Evolutionary conservation across 92 coral and sea anemone species (phyloP).

Genomic region (Diadumene lineata): DNA sequence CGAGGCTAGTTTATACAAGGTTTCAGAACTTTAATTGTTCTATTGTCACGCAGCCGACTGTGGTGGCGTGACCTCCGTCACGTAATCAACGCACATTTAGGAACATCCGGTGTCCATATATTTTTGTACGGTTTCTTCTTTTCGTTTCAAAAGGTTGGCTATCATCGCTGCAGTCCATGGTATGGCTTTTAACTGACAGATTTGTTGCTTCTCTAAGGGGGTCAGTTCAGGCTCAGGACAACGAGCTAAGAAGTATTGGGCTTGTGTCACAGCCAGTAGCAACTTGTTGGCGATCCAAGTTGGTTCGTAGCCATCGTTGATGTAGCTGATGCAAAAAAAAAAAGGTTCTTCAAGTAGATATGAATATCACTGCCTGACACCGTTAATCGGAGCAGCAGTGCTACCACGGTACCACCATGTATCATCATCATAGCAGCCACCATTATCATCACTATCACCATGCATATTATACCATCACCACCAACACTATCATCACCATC

Average conservation of each 20-base stretch:
- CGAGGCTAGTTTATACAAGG: no score
- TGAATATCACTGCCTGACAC: no score
- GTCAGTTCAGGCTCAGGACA: slow-evolving; percentile 22
- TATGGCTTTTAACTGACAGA: slow-evolving; percentile 16
- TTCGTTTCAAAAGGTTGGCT: background rate
- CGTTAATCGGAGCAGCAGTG: no score
- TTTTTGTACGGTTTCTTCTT: background rate
- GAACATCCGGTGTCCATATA: background rate
- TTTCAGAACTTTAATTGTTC: no score
- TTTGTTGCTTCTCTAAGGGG: background rate
- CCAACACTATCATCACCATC: no score
- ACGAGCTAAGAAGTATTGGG: background rate
- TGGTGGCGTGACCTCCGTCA: background rate
- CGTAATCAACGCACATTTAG: background rate
- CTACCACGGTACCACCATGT: no score
- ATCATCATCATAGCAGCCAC: no score
- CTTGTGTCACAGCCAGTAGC: slow-evolving; percentile 23
- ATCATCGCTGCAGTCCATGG: background rate
- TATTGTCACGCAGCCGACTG: background rate
- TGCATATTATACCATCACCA: no score
- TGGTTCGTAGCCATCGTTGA: slow-evolving; percentile 24
- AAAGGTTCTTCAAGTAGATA: no score
- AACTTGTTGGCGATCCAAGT: slow-evolving; percentile 24
- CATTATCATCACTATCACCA: no score
- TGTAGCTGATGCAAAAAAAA: slow-evolving; percentile 11